Base-by-base conservation (phyloP, 2,888 invertebrate genomes). In the Drosophila pseudotakahashii region DNA sequence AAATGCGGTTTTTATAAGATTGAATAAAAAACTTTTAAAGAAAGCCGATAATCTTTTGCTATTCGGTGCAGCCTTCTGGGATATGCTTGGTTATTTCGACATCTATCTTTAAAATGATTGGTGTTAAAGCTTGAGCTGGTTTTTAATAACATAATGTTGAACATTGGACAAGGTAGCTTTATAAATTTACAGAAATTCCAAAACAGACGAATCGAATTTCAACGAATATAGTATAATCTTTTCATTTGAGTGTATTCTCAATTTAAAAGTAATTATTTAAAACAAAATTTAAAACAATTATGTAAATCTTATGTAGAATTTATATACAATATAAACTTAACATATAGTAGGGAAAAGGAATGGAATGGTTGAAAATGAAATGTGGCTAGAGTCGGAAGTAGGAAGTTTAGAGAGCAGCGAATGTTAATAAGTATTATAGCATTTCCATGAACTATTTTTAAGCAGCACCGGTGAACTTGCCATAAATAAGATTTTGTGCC, bases 1-100 rank as follows among this genome's bases (percentile, higher is more conserved):
- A 77, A 68, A 57, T 58, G 47, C 63, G 61, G 73, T 76, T 60
- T 55, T 76, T 76, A 67, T 69, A 77, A 83, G 61, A 64, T 45
- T 53, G 48, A 61, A 69, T 37, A 30, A n/a, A 50, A 48, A 48
- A 7, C 19, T 42, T 58, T 41, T 26, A 48, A 57, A 32, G 13
- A 32, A 30, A 30, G 7, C 2, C 23, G 3, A 5, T 16, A 3
- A 30, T 16, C 3, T 37, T n/a, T 61, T 37, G 53, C 19, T 19
- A 19, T 19, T 19, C 19, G 19, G 19, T 19, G 19, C 16, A 37
- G 44, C 16, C 41, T 62, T 60, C 41, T 61, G 23, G 62, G 47
- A 62, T 62, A 41, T 16, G 37, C 23, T 47, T 30, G n/a, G 5
- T 32, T 7, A 16, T n/a, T 53, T 37, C 2, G 1, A 37, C 10